These are phyloP conservation scores for Erannis defoliaria DNA, from an alignment of 2,888 invertebrate species.

Conservation along the genomic window DNA sequence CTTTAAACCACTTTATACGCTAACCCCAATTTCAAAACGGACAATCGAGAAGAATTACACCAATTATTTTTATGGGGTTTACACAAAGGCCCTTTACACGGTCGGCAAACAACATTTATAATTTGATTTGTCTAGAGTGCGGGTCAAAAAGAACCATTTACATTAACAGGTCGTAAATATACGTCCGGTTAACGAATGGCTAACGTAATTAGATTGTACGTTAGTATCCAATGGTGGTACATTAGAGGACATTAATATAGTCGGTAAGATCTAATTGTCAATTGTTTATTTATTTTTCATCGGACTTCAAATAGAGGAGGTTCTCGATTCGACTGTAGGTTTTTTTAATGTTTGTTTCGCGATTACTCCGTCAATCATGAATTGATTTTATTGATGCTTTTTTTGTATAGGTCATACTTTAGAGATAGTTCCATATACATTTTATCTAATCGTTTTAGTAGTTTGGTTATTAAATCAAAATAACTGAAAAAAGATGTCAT, in stretches of 20 bases:
- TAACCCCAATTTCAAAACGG: slow-evolving; percentile 33
- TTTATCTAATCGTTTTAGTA: too few species aligned
- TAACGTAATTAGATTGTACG: slow-evolving; percentile 38
- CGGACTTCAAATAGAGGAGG: too few species aligned
- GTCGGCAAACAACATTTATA: slow-evolving; percentile 48
- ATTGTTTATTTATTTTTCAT: neutral
- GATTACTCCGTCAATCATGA: too few species aligned
- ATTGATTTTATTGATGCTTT: too few species aligned
- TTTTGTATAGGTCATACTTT: too few species aligned
- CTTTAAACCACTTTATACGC: slow-evolving; percentile 20
- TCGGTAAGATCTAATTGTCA: slow-evolving; percentile 3
- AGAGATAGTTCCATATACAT: too few species aligned
- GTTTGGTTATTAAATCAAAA: too few species aligned
- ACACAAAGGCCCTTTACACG: slow-evolving; percentile 45
- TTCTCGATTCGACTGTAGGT: too few species aligned
- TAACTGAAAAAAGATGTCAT: too few species aligned
- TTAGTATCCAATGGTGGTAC: slow-evolving; percentile 41
- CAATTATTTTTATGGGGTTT: slow-evolving; percentile 75
- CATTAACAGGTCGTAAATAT: slow-evolving; percentile 46
- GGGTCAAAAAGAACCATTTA: slow-evolving; percentile 38
- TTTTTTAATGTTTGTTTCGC: too few species aligned
- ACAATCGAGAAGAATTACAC: slow-evolving; percentile 75
- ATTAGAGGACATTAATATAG: slow-evolving; percentile 41
- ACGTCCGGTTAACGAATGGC: slow-evolving; percentile 41
- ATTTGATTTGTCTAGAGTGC: slow-evolving; percentile 44